Evolutionary conservation across 2,888 invertebrate genomes (phyloP), one percentile per base, ranked within the genome.

Genomic region (Xylota sylvarum): DNA sequence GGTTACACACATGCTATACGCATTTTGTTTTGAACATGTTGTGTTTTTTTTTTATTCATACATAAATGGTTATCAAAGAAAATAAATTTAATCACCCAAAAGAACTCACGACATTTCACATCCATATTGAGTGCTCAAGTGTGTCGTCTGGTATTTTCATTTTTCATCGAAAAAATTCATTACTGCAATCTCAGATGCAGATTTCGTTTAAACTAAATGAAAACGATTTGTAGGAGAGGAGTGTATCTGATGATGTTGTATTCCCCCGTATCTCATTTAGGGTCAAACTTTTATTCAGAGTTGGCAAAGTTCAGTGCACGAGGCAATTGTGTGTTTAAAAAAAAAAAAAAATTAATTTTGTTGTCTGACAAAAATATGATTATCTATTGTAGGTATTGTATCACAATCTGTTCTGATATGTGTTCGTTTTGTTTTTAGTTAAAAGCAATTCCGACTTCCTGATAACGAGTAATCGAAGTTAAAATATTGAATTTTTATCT

Each of bases 241-340:
- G 14, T 27, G 4, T n/a, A 40, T 52, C 67, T 37, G 37, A 23
- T 52, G 9, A 67, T 67, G 14, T 37, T 52, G 17, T 0, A 12
- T 0, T 37, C n/a, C 7, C 7, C 19, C 10, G 14, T 30, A 43
- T 56, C 55, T 43, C 0, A 14, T 19, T 27, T 69, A 43, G 55
- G 69, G 52, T 67, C 55, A 55, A 5, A 35, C 17, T 17, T 55
- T 30, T 30, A 30, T 30, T 30, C 40, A 17, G 14, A 40, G 43
- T 17, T 43, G 37, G 17, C 27, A 27, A 27, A 69, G 55, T 40
- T 69, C 55, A 69, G 30, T 40, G 55, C 27, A 69, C 69, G 27
- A 32, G 12, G 5, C 55, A 43, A 55, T 55, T 27, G 40, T 30
- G 40, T 30, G 40, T 55, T 40, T 27, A 64, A 30, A 12, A 17